Base-by-base conservation (phyloP, 2,888 invertebrate species). In the Polyploca ridens region DNA sequence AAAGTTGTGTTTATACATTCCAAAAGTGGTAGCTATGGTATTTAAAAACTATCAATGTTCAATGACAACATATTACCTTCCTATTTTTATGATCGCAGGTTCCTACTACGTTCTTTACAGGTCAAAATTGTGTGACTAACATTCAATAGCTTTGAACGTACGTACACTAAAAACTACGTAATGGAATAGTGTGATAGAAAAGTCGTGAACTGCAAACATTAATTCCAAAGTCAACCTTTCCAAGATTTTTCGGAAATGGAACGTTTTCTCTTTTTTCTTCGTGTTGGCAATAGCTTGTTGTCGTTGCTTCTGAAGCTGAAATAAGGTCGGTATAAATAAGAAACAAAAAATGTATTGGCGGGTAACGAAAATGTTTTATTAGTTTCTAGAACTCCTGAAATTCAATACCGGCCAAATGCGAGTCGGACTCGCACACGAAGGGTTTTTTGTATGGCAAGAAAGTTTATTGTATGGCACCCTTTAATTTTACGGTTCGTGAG, bases 51-150 rank as follows among this genome's bases (percentile, higher is more conserved):
- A 35, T 35, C 7, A 35, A 35, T 35, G 5, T 10, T 8, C 38
- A 38, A 8, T 38, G 11, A 10, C 8, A 38, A 38, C 38, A 54
- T 27, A 27, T 1, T 19, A 19, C 54, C 54, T 54, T 38, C n/a
- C 41, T 16, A 35, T 35, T 60, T 35, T 60, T 41, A 16, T 60
- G 16, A 60, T 60, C 60, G 33, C 14, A 41, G 38, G 19, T 16
- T 60, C 11, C 41, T 38, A 57, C 54, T 62, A 57, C 54, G 54
- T 54, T 49, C 54, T 65, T n/a, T 61, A 64, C 57, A 65, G 65
- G 65, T 65, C 62, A 62, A 65, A 65, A 65, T 65, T 65, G 65
- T 65, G 65, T 65, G 59, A 65, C 65, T 65, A 62, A 35, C 62
- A 57, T 16, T 54, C 54, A 54, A 62, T 61, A 19, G 61, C 61